Percentiles rank a stretch among this genome's conserved stretches.
phyloP scores from a whole-genome alignment of 2,797 vertebrate genomes.

The Xenentodon cancila region DNA sequence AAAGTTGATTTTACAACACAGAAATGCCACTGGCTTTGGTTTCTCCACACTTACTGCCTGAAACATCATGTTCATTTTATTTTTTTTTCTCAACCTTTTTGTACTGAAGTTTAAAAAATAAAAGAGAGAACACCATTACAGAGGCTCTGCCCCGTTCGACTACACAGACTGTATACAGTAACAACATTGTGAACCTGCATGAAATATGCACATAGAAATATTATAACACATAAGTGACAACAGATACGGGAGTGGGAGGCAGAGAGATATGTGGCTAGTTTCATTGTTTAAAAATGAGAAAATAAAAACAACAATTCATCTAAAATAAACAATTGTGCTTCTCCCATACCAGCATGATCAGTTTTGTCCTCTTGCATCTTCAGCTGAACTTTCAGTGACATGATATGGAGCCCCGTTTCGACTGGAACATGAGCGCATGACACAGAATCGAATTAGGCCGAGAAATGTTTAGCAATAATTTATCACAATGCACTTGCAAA shows the following conservation, averaged over 20 bases:
- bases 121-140: constrained; percentile 80
- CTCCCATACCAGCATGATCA: constrained; percentile 69
- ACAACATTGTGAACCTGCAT: constrained; percentile 86
- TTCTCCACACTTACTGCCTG: constrained; percentile 88
- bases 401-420: constrained; percentile 51
- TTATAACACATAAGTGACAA: constrained; percentile 85
- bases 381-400: constrained; percentile 60
- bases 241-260: constrained; percentile 82
- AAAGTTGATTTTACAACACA: constrained; percentile 80
- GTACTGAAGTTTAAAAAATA: constrained; percentile 68
- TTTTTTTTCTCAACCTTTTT: constrained; percentile 71
- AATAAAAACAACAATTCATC: constrained; percentile 79
- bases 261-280: constrained; percentile 82
- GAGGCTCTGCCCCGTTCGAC: constrained; percentile 92
- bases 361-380: constrained; percentile 65
- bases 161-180: constrained; percentile 90
- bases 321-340: constrained; percentile 78
- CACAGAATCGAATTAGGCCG: constrained; percentile 36
- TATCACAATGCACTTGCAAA: constrained; percentile 34
- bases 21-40: constrained; percentile 84
- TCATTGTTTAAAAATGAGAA: constrained; percentile 68
- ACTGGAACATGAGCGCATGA: constrained; percentile 49
- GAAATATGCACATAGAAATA: constrained; percentile 84
- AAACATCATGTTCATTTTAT: constrained; percentile 69
- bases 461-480: constrained; percentile 36